Evolutionary conservation across 2,888 invertebrate genomes (phyloP).

Genomic region (Gari tellinella): DNA sequence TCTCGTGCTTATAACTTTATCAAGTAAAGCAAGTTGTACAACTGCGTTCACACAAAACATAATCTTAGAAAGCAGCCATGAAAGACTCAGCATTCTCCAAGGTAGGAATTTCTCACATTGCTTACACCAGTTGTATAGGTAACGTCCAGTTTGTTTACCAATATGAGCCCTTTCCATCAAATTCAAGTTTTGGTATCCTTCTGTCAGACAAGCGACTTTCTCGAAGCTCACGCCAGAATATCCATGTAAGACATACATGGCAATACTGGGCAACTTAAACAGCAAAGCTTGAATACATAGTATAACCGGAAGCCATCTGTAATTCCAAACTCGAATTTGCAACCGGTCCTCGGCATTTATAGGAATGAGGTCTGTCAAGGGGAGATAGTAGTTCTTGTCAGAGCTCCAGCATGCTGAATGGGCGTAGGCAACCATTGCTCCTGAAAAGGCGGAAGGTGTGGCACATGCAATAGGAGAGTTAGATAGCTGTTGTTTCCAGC

Average conservation of each 20-base stretch:
- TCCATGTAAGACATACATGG: slow-evolving; percentile 48
- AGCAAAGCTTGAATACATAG: slow-evolving; percentile 50
- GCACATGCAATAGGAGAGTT: slow-evolving; percentile 39
- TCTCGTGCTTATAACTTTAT: slow-evolving; percentile 28
- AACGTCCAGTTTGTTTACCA: slow-evolving; percentile 43
- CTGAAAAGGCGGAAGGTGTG: slow-evolving; percentile 36
- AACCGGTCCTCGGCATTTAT: neutral
- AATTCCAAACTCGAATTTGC: slow-evolving; percentile 24
- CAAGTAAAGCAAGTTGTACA: slow-evolving; percentile 32
- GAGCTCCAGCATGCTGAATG: slow-evolving; percentile 44
- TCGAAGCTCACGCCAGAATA: slow-evolving; percentile 48
- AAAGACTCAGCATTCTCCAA: slow-evolving; percentile 45
- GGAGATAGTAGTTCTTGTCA: slow-evolving; percentile 13
- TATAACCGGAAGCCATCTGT: slow-evolving; percentile 54
- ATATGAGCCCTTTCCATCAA: slow-evolving; percentile 37
- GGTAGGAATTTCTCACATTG: slow-evolving; percentile 29
- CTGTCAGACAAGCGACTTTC: slow-evolving; percentile 39
- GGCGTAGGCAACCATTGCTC: neutral
- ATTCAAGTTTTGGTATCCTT: slow-evolving; percentile 38
- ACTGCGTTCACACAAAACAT: slow-evolving; percentile 47
- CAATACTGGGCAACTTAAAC: slow-evolving; percentile 53
- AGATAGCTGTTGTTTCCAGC: slow-evolving; percentile 51
- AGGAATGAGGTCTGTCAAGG: neutral
- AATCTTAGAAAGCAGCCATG: slow-evolving; percentile 47
- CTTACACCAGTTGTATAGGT: slow-evolving; percentile 50